Percentiles rank a stretch among this genome's conserved stretches.
Conservation (phyloP, 1,140 invertebrate species). For the Cherax quadricarinatus region DNA sequence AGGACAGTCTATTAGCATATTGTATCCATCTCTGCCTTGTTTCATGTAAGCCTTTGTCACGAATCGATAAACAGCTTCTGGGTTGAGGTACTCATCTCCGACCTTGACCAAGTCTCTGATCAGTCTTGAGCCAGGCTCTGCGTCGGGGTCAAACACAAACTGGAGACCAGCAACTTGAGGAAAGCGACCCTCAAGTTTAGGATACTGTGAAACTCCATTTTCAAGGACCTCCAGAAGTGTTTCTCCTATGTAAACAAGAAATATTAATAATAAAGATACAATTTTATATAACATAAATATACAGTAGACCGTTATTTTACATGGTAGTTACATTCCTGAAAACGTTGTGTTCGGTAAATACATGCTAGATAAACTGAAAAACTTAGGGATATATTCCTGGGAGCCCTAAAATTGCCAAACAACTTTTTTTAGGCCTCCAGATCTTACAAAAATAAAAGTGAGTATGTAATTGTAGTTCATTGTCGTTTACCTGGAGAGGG, state of each 20-base stretch:
- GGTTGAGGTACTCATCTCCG: slow-evolving; percentile 88
- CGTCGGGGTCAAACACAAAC: slow-evolving; percentile 90
- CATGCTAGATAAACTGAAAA: too few species aligned
- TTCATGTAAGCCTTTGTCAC: slow-evolving; percentile 89
- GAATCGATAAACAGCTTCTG: slow-evolving; percentile 85
- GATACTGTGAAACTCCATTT: slow-evolving; percentile 87
- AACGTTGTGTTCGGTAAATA: too few species aligned
- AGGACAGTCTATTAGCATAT: slow-evolving; percentile 84
- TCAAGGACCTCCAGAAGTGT: slow-evolving; percentile 86
- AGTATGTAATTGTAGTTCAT: too few species aligned
- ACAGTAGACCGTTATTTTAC: too few species aligned
- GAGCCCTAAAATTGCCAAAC: too few species aligned
- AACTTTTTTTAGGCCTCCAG: too few species aligned
- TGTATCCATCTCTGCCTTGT: slow-evolving; percentile 90
- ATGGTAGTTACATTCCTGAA: too few species aligned
- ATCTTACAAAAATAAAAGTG: too few species aligned
- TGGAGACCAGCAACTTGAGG: slow-evolving; percentile 88
- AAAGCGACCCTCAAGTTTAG: slow-evolving; percentile 88
- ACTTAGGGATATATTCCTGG: too few species aligned
- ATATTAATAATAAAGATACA: neutral
- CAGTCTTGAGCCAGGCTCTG: slow-evolving; percentile 84
- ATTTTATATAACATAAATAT: too few species aligned
- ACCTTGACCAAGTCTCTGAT: slow-evolving; percentile 83
- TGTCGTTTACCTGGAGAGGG: too few species aligned
- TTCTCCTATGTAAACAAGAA: slow-evolving; percentile 78